These are phyloP conservation scores for Xerus inauris DNA, from an alignment of 2,113 vertebrate genomes.

Conservation along the genomic window DNA sequence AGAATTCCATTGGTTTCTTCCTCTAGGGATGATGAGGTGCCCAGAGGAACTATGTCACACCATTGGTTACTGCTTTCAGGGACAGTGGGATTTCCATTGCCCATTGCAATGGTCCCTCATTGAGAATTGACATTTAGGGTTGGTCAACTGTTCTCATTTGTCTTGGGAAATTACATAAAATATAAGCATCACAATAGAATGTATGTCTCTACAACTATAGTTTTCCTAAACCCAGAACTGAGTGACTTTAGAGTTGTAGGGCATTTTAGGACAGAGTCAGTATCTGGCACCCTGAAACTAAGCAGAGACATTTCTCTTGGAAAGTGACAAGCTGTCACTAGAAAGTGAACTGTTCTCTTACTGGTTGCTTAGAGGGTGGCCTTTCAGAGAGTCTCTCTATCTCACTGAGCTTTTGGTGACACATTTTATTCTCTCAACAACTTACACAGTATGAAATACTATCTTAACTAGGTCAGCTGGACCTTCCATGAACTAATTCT, in stretches of 20 bases:
- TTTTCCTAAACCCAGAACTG: conserved; percentile 2
- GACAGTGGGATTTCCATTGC: too few relatives aligned
- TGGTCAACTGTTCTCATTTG: not conserved
- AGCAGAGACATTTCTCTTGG: conserved; percentile 48
- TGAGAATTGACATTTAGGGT: not conserved
- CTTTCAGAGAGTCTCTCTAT: conserved; percentile 68
- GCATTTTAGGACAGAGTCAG: conserved; percentile 43
- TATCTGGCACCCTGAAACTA: conserved; percentile 53
- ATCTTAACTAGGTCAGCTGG: conserved; percentile 65
- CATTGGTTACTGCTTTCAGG: not conserved
- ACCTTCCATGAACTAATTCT: not conserved
- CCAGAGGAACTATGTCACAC: not conserved
- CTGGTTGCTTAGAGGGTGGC: conserved; percentile 71
- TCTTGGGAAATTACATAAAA: not conserved
- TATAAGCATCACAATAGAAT: conserved; percentile 14
- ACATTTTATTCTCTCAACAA: conserved; percentile 66
- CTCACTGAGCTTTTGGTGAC: conserved; percentile 62
- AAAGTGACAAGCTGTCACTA: conserved; percentile 74
- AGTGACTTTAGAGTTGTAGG: conserved; percentile 30
- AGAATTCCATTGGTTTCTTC: not conserved
- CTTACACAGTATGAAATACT: conserved; percentile 42
- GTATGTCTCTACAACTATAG: not conserved
- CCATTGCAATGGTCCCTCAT: too few relatives aligned
- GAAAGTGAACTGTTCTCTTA: conserved; percentile 55
- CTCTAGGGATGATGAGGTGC: not conserved